Evolutionary conservation across 2,113 vertebrate genomes (phyloP).

Genomic region (Mellivora capensis): DNA sequence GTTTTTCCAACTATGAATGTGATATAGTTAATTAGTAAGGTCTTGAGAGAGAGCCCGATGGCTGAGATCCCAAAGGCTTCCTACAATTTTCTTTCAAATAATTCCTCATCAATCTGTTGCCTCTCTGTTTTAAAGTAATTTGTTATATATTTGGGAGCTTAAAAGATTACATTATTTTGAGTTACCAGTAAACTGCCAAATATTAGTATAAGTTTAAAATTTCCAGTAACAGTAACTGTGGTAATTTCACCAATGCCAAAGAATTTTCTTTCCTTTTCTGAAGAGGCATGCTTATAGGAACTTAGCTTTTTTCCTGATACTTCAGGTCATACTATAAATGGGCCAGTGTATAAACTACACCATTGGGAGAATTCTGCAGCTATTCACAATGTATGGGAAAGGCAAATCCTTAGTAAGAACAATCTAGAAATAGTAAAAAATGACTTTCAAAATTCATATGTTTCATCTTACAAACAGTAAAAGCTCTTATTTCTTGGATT

Average conservation of each 20-base stretch:
- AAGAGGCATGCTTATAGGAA: not conserved
- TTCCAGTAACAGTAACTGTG: not conserved
- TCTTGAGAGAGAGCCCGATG: not conserved
- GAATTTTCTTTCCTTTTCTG: not conserved
- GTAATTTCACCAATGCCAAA: not conserved
- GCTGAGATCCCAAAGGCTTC: not conserved
- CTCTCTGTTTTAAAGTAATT: not conserved
- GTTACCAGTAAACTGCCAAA: not conserved
- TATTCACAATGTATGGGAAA: not conserved
- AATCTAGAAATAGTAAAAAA: not conserved
- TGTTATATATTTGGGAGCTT: not conserved
- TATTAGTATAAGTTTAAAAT: not conserved
- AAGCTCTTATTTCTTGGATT: not conserved
- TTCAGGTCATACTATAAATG: not conserved
- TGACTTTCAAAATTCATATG: not conserved
- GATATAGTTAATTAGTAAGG: not conserved
- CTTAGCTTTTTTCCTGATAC: not conserved
- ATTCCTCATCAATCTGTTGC: not conserved
- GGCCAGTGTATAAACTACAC: not conserved
- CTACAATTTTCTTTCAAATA: not conserved
- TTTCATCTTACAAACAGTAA: constrained; percentile 12
- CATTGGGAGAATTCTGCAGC: not conserved
- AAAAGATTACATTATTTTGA: not conserved
- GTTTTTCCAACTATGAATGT: not conserved
- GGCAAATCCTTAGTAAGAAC: not conserved